Base-by-base conservation (phyloP, 30 jellyfish, hydroid and myxozoan species). In the Cassiopea xamachana region DNA sequence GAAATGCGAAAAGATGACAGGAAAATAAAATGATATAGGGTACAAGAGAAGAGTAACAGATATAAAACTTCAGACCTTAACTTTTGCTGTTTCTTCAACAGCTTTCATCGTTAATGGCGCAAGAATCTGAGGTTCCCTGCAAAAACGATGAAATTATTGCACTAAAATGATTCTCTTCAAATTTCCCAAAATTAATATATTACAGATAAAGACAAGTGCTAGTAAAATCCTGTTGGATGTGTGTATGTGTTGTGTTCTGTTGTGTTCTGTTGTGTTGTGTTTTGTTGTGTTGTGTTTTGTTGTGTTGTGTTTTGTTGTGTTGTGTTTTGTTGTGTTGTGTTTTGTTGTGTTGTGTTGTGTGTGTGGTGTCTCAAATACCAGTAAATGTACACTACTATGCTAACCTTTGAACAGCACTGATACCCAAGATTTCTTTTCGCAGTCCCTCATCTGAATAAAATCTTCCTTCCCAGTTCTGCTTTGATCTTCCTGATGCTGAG, bases 81-180 rank as follows among this genome's bases (percentile, higher is more conserved):
- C 85, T 46, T 79, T 79, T 2, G 92, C 44, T 48, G 83, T 48
- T 70, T 84, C 64, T 70, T 84, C 92, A 7, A 84, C 76, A 46
- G 92, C 84, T 12, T 51, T n/a, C 86, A 84, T 84, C 2, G 92
- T 84, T 68, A 84, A 55, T 18, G 92, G 92, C 16, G 74, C 90
- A 39, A 61, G 71, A 1, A 9, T 60, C 44, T 70, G 90, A 46
- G 71, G 90, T 47, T 81, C 64, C 43, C 90, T 81, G 64, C 48
- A 61, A 13, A 75, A 75, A 18, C 84, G 46, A 44, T 13, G 68
- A 2, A 51, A 27, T 27, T 27, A 27, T 27, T 27, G 39, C 39
- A 27, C 39, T 27, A 27, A 27, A 27, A 27, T 27, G 39, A 27
- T 27, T 27, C 39, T 27, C 39, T 27, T 27, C 39, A 27, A 27